A percentile compares a stretch with the other conserved stretches of the same genome.
Evolutionary conservation across 2,888 invertebrate genomes (phyloP).

Genomic region (Amphipyra tragopoginis): DNA sequence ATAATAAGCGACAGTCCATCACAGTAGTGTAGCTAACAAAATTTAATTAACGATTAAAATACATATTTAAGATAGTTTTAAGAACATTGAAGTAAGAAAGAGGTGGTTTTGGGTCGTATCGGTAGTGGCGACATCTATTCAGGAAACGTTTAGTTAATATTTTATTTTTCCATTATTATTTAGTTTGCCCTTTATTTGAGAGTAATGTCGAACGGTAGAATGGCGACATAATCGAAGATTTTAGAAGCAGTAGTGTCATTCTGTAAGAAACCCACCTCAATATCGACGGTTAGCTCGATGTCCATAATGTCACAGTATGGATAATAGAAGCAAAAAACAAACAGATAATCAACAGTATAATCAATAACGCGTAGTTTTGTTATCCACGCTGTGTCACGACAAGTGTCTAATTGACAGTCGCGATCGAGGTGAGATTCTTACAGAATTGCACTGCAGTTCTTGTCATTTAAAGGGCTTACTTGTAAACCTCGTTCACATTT

Average conservation of each 20-base stretch:
- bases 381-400: too few relatives aligned
- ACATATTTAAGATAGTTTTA: constrained; percentile 61
- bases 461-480: constrained; percentile 24
- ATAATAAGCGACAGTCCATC: constrained; percentile 74
- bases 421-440: too few relatives aligned
- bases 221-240: too few relatives aligned
- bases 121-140: constrained; percentile 58
- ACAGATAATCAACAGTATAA: too few relatives aligned
- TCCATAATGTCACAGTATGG: too few relatives aligned
- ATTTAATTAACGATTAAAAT: constrained; percentile 63
- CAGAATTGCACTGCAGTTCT: too few relatives aligned
- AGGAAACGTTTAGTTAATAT: constrained; percentile 46
- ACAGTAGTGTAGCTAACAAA: constrained; percentile 72
- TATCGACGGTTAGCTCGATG: too few relatives aligned
- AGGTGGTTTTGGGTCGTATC: constrained; percentile 54
- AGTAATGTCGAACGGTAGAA: background rate
- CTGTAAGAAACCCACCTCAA: too few relatives aligned
- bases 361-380: too few relatives aligned
- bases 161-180: constrained; percentile 26
- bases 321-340: too few relatives aligned
- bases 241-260: too few relatives aligned
- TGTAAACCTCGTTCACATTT: constrained; percentile 34
- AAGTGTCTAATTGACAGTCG: too few relatives aligned
- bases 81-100: constrained; percentile 47
- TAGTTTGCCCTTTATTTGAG: constrained; percentile 18